Conservation (phyloP, 2,888 invertebrate genomes). For the Coremacera marginata region DNA sequence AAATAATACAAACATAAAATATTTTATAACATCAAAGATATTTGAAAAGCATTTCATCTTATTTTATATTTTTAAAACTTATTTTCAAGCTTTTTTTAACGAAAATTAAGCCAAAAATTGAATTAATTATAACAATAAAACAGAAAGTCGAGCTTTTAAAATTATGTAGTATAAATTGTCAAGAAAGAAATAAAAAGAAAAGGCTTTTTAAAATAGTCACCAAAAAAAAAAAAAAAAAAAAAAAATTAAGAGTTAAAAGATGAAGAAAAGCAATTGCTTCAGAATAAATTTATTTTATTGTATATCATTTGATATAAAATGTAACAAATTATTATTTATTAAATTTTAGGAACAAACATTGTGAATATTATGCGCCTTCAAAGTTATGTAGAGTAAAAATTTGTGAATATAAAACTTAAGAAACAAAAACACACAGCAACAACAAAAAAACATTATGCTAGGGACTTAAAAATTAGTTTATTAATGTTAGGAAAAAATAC, state of each 20-base stretch:
- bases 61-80: not conserved
- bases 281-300: slow-evolving; percentile 20
- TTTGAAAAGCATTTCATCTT: no score
- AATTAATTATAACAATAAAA: slow-evolving; percentile 47
- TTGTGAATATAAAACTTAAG: slow-evolving; percentile 46
- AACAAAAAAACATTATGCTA: slow-evolving; percentile 35
- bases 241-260: slow-evolving; percentile 19
- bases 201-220: slow-evolving; percentile 24
- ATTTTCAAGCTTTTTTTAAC: slow-evolving; percentile 22
- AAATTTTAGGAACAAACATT: slow-evolving; percentile 51
- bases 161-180: slow-evolving; percentile 39
- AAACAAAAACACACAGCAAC: slow-evolving; percentile 22
- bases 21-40: no score
- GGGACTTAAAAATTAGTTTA: slow-evolving; percentile 28
- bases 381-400: slow-evolving; percentile 55
- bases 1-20: not conserved
- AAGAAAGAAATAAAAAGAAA: slow-evolving; percentile 39
- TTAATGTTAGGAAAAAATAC: slow-evolving; percentile 23
- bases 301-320: not conserved
- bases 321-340: slow-evolving; percentile 17
- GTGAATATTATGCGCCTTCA: slow-evolving; percentile 69
- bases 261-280: slow-evolving; percentile 17
- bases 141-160: slow-evolving; percentile 65
- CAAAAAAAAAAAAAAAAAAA: slow-evolving; percentile 19
- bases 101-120: not conserved